phyloP scores from a whole-genome alignment of 2,797 vertebrate species.

The Bryconaethiops microstoma region DNA sequence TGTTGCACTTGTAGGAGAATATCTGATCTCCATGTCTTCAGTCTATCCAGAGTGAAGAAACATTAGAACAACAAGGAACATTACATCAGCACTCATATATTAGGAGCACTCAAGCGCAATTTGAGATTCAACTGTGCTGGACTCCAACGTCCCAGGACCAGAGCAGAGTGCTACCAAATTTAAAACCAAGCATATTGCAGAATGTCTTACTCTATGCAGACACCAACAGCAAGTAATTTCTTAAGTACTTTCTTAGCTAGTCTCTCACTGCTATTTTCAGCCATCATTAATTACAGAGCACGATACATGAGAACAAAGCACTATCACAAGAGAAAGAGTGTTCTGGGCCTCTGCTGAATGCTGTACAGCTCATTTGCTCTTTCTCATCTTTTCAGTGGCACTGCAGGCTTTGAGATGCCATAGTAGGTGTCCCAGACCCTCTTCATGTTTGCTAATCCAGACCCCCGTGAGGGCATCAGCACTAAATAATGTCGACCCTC shows the following conservation, averaged over 20 bases:
- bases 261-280: slow-evolving; percentile 9
- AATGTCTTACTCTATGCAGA: slow-evolving; percentile 1
- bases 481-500: slow-evolving; percentile 18
- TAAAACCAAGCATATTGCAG: background rate
- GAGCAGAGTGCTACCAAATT: background rate
- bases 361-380: slow-evolving; percentile 12
- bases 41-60: too few relatives aligned
- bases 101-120: too few relatives aligned
- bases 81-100: too few relatives aligned
- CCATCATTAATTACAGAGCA: slow-evolving; percentile 49
- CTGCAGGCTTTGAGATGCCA: slow-evolving; percentile 42
- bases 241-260: slow-evolving; percentile 39
- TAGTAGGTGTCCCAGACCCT: slow-evolving; percentile 5
- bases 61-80: too few relatives aligned
- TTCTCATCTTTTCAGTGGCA: slow-evolving; percentile 40
- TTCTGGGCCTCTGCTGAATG: slow-evolving; percentile 17
- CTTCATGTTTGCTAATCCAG: slow-evolving; percentile 51
- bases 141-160: background rate
- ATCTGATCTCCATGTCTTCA: too few relatives aligned
- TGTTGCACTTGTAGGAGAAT: too few relatives aligned
- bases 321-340: slow-evolving; percentile 7
- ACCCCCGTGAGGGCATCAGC: background rate
- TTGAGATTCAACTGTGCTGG: background rate
- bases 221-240: slow-evolving; percentile 43
- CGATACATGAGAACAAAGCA: slow-evolving; percentile 31